Evolutionary conservation across 2,113 vertebrate genomes (phyloP).

Genomic region (Psettodes erumei): DNA sequence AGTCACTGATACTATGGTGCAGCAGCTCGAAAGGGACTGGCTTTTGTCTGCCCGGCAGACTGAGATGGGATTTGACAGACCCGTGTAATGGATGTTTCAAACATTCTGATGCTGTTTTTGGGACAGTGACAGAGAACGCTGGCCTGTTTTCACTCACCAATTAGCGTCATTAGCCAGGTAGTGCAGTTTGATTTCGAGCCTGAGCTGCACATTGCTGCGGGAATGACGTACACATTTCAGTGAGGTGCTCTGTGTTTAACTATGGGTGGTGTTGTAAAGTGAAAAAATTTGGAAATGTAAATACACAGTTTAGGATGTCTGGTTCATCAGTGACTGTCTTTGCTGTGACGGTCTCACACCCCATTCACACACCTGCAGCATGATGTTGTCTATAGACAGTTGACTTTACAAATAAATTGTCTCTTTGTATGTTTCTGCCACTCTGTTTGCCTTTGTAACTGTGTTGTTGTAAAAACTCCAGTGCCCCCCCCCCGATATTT

Average conservation of each 20-base stretch:
- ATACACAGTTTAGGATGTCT: neutral
- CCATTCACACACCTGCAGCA: slow-evolving; percentile 10
- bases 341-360: neutral
- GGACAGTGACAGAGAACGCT: slow-evolving; percentile 29
- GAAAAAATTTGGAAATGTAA: neutral
- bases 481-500: neutral
- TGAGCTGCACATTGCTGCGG: slow-evolving; percentile 28
- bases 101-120: slow-evolving; percentile 39
- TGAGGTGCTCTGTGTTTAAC: neutral
- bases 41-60: slow-evolving; percentile 32
- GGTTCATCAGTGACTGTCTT: slow-evolving; percentile 1
- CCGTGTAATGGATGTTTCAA: slow-evolving; percentile 40
- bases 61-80: slow-evolving; percentile 29
- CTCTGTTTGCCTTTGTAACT: neutral
- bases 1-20: slow-evolving; percentile 12
- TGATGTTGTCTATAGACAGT: neutral
- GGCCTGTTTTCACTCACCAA: slow-evolving; percentile 41
- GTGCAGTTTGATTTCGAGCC: slow-evolving; percentile 30
- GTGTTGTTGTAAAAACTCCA: neutral
- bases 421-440: neutral
- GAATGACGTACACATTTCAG: slow-evolving; percentile 26
- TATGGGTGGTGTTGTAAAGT: neutral
- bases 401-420: neutral
- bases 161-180: slow-evolving; percentile 45
- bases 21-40: slow-evolving; percentile 19